Percentiles rank a stretch among this genome's conserved stretches.
Conservation (phyloP, 2,888 invertebrate species). For the Dorcus parallelipipedus region DNA sequence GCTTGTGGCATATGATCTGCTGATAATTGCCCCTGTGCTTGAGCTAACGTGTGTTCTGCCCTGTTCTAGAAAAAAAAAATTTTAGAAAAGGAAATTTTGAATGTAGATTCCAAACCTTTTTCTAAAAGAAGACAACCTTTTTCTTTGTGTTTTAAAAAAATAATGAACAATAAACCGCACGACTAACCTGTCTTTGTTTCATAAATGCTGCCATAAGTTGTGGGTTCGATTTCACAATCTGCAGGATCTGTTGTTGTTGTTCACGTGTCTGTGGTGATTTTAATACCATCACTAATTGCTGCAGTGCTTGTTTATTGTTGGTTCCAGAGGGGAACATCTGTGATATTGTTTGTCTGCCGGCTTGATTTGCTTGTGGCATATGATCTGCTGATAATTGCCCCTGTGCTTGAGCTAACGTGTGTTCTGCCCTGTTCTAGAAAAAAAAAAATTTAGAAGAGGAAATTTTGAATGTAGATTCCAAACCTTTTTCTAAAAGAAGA, state of each 20-base stretch:
- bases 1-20: conserved; percentile 40
- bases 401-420: conserved; percentile 40
- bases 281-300: conserved; percentile 85
- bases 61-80: too few species aligned
- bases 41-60: conserved; percentile 30
- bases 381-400: conserved; percentile 34
- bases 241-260: conserved; percentile 85
- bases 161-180: neutral
- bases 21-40: conserved; percentile 36
- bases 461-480: neutral
- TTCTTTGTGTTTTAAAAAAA: neutral
- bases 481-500: neutral
- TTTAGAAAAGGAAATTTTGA: neutral
- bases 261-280: conserved; percentile 87
- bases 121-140: neutral
- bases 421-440: too few species aligned
- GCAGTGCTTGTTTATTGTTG: conserved; percentile 65
- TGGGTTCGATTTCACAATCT: conserved; percentile 90
- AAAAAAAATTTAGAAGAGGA: neutral
- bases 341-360: conserved; percentile 29
- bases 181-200: conserved; percentile 71
- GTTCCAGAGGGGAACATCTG: conserved; percentile 11
- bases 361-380: conserved; percentile 34
- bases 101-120: neutral
- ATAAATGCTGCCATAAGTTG: conserved; percentile 94